These are phyloP conservation scores for Dysmachus trigonus DNA, from an alignment of 2,888 invertebrate genomes.

Conservation along the genomic window DNA sequence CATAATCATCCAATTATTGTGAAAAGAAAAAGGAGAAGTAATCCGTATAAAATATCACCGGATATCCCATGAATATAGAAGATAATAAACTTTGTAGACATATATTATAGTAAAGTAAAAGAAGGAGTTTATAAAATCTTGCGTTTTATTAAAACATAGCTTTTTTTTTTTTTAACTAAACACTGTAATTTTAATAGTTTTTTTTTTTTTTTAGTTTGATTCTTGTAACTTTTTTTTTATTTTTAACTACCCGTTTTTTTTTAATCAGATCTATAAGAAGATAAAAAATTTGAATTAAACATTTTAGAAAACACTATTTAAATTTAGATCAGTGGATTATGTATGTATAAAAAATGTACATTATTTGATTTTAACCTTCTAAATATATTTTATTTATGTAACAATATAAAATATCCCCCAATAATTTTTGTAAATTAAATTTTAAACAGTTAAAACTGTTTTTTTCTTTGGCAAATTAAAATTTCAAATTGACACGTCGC, in stretches of 20 bases:
- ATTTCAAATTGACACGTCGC: background rate
- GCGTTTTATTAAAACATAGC: background rate
- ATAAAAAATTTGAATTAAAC: background rate
- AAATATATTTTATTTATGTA: background rate
- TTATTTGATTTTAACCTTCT: background rate
- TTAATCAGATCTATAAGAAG: background rate
- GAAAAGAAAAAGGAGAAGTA: constrained; percentile 56
- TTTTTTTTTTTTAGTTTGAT: background rate
- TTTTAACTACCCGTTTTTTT: background rate
- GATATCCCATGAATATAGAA: background rate
- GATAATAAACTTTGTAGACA: background rate
- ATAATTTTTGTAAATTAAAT: background rate
- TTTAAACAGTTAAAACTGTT: background rate
- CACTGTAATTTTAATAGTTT: background rate
- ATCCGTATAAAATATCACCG: background rate
- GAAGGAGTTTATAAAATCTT: background rate
- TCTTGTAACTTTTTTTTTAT: background rate
- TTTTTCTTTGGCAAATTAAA: background rate
- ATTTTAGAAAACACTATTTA: background rate
- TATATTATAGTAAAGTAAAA: background rate
- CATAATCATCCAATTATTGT: constrained; percentile 60
- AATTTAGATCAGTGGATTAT: background rate
- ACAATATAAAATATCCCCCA: background rate
- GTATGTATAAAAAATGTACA: background rate
- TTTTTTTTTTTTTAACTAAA: background rate